Evolutionary conservation across 1,140 invertebrate genomes (phyloP), one percentile per base, ranked within the genome.

Genomic region (Geopemphigus sp.): DNA sequence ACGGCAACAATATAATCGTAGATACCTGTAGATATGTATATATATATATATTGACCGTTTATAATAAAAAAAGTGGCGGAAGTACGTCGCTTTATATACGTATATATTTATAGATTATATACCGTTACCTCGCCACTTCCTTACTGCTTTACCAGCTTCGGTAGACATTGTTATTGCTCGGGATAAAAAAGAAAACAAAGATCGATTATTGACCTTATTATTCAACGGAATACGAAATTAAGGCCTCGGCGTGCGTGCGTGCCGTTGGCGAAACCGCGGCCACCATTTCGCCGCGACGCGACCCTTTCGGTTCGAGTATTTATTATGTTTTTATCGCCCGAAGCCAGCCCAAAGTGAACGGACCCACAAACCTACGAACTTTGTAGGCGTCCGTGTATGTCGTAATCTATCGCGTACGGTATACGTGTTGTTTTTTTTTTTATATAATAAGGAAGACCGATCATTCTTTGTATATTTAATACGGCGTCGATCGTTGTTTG

Each of bases 191-290:
- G 8, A 39, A 39, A 39, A 39, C 32, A 39, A 39, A 70, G 4
- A 70, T 24, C 45, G 8, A 70, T 70, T 53, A 70, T 50, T 53
- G 66, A 70, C 66, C 66, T 70, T 70, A 70, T 70, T 70, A 70
- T 68, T 68, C n/a, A 47, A 47, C 26, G 45, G 66, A 70, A 70
- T 70, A 53, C 66, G 66, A 68, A 68, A 68, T 68, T 12, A 68
- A 47, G n/a, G 39, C 32, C 64, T 47, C 64, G 12, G 32, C 64
- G n/a, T 24, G 19, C 39, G n/a, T n/a, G n/a, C n/a, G n/a, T n/a
- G n/a, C n/a, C n/a, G n/a, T n/a, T n/a, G n/a, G n/a, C n/a, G n/a
- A n/a, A n/a, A n/a, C n/a, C n/a, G n/a, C n/a, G n/a, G n/a, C n/a
- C n/a, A n/a, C n/a, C n/a, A n/a, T n/a, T n/a, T n/a, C n/a, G n/a